Evolutionary conservation across 1,140 invertebrate genomes (phyloP).

Genomic region (Hylaeus volcanicus): DNA sequence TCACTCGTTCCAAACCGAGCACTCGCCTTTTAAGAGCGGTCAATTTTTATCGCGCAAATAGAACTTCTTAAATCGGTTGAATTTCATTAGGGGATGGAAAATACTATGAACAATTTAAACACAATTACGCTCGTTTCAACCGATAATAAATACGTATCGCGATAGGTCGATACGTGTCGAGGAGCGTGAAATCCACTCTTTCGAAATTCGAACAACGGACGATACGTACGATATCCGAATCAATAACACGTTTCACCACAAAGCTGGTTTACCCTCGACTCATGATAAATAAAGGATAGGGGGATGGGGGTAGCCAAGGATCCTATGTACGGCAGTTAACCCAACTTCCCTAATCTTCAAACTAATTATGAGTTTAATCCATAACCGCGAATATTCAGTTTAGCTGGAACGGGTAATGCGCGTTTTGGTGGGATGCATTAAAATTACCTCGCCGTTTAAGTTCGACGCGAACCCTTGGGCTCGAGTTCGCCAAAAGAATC

Average conservation of each 20-base stretch:
- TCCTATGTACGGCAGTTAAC: constrained; percentile 55
- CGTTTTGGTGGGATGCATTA: constrained; percentile 11
- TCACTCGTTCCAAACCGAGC: too few species aligned
- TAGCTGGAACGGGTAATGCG: constrained; percentile 19
- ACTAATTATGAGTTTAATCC: constrained; percentile 68
- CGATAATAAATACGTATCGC: too few species aligned
- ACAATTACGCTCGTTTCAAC: too few species aligned
- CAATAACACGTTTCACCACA: constrained; percentile 40
- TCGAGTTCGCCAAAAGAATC: not conserved
- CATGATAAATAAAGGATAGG: constrained; percentile 47
- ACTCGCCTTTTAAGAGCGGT: too few species aligned
- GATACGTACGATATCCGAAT: constrained; percentile 37
- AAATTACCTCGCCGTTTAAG: constrained; percentile 20
- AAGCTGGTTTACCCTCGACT: constrained; percentile 37
- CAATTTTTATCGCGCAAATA: too few species aligned
- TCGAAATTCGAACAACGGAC: not conserved
- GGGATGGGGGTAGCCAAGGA: not conserved
- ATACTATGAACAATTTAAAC: too few species aligned
- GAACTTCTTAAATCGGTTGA: too few species aligned
- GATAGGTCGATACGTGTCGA: too few species aligned
- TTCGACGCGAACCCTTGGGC: not conserved
- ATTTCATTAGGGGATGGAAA: too few species aligned
- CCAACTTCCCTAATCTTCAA: constrained; percentile 67
- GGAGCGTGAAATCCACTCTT: too few species aligned
- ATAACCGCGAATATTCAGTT: constrained; percentile 57